phyloP scores from a whole-genome alignment of 2,113 vertebrate species.

The Atlantisia rogersi region DNA sequence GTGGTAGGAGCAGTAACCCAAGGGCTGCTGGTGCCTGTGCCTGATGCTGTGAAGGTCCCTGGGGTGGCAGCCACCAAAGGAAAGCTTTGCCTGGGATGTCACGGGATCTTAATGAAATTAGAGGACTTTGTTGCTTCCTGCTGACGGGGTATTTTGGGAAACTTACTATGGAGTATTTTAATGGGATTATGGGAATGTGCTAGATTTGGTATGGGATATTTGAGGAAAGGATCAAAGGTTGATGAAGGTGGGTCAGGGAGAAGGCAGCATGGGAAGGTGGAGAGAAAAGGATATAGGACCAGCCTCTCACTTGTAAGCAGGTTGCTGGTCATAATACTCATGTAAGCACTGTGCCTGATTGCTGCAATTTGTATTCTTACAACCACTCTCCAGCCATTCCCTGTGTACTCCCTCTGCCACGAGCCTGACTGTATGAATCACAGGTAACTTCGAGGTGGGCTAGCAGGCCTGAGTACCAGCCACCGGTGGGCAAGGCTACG shows the following conservation, averaged over 20 bases:
- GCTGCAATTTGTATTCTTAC: background rate
- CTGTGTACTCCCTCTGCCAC: background rate
- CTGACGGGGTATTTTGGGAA: background rate
- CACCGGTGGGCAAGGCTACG: rapidly evolving
- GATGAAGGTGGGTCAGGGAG: background rate
- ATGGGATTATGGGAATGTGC: background rate
- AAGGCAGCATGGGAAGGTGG: background rate
- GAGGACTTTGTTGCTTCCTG: background rate
- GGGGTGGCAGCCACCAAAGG: background rate
- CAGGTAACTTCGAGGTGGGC: background rate
- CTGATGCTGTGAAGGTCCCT: background rate
- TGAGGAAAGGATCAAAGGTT: background rate
- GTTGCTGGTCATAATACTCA: background rate
- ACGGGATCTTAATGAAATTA: background rate
- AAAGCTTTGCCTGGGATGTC: background rate
- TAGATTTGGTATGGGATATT: background rate
- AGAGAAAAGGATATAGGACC: background rate
- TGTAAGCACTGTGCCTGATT: rapidly evolving
- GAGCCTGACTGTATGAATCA: background rate
- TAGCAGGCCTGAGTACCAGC: background rate
- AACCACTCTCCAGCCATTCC: rapidly evolving
- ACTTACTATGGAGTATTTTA: background rate
- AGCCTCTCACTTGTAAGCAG: background rate
- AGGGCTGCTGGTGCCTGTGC: rapidly evolving
- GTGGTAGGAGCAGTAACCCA: background rate